Evolutionary conservation across 2,888 invertebrate species (phyloP).

Genomic region (Drosophila prolongata): DNA sequence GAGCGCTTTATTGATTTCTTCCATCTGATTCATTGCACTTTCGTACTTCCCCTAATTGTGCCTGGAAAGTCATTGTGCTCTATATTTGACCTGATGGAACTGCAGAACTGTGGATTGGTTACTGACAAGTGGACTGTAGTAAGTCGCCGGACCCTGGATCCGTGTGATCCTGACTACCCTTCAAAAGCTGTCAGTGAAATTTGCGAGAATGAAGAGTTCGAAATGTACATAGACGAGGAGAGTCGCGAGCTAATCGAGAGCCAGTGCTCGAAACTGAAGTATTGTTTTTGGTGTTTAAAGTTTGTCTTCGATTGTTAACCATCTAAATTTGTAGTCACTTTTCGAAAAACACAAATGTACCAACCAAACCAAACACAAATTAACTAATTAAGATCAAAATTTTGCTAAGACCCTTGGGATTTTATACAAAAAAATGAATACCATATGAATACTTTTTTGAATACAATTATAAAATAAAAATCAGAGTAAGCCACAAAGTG

Average conservation of each 20-base stretch:
- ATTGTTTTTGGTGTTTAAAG: constrained; percentile 50
- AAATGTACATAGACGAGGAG: constrained; percentile 39
- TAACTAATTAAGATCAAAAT: no score
- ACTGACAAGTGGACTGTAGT: constrained; percentile 49
- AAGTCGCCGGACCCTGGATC: constrained; percentile 6
- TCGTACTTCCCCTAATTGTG: constrained; percentile 42
- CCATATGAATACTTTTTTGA: no score
- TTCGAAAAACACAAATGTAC: no score
- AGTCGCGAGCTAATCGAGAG: constrained; percentile 8
- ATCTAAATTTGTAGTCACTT: no score
- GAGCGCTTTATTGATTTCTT: constrained; percentile 33
- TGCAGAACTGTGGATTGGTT: constrained; percentile 39
- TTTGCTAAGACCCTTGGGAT: no score
- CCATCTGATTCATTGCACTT: constrained; percentile 4
- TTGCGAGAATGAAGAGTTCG: constrained; percentile 37
- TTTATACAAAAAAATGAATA: no score
- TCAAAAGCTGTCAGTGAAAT: no score
- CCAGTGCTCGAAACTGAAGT: constrained; percentile 35
- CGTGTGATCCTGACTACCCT: no score
- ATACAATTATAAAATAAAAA: no score
- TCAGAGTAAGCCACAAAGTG: no score
- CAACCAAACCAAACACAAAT: no score
- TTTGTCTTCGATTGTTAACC: constrained; percentile 23
- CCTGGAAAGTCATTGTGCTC: constrained; percentile 26
- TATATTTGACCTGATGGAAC: constrained; percentile 41